A percentile compares a stretch with the other conserved stretches of the same genome.
Conservation (phyloP, 92 coral and sea anemone genomes). For the Epizoanthus stellaris region DNA sequence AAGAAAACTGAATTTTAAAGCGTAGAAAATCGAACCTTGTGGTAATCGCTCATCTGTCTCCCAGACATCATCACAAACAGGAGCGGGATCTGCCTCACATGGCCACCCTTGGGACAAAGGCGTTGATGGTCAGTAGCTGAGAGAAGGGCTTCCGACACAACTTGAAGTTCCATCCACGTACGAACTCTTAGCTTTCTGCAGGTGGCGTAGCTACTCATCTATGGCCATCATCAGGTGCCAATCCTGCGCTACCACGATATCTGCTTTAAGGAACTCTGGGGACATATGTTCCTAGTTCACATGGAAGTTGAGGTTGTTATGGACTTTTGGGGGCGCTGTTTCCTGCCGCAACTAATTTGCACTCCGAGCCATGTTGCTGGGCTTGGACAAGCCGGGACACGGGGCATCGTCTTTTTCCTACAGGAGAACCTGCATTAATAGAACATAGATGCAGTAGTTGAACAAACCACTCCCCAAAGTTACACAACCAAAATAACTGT, state of each 20-base stretch:
- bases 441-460: too few species aligned
- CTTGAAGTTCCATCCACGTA: background rate
- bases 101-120: background rate
- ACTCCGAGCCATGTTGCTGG: too few species aligned
- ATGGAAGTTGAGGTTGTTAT: background rate
- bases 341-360: background rate
- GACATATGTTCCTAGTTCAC: conserved; percentile 9
- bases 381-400: too few species aligned
- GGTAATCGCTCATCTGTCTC: background rate
- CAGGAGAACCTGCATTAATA: too few species aligned
- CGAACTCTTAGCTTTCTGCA: background rate
- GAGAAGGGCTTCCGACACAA: background rate
- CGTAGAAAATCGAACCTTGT: background rate
- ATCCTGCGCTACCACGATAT: background rate
- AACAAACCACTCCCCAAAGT: too few species aligned
- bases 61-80: background rate
- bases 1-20: too few species aligned
- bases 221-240: conserved; percentile 18
- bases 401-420: too few species aligned
- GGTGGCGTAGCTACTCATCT: background rate
- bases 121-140: background rate
- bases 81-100: background rate
- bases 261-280: background rate
- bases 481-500: too few species aligned
- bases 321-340: background rate